Evolutionary conservation across 2,888 invertebrate genomes (phyloP), one percentile per base, ranked within the genome.

Genomic region (Gasteruption jaculator): DNA sequence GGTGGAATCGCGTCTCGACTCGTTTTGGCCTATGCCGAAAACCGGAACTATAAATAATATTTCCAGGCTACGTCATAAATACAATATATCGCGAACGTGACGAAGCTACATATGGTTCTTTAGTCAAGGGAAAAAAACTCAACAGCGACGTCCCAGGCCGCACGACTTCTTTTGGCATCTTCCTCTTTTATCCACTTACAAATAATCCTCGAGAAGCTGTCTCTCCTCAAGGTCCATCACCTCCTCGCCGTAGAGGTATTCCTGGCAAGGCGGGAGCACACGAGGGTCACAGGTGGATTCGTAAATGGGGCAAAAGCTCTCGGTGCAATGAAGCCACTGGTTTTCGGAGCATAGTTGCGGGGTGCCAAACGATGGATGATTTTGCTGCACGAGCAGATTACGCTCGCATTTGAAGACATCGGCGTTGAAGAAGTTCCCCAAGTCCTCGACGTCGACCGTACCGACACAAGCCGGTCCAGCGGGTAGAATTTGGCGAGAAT

Each of bases 321-420:
- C 62, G 1, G 59, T 50, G 35, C 69, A 70, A 12, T 55, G 52
- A n/a, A 69, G 50, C 69, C 69, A 70, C 11, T 58, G 57, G 27
- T 58, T 42, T 43, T 68, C 67, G 19, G 55, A 54, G 33, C 69
- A 69, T n/a, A n/a, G n/a, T n/a, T n/a, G n/a, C n/a, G n/a, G n/a
- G n/a, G n/a, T n/a, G n/a, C n/a, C n/a, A n/a, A n/a, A 22, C 10
- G 25, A 22, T 3, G 18, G 27, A 4, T 37, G 14, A 20, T 27
- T 20, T 12, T 26, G 33, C 22, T 37, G 42, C 4, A 1, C 6
- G n/a, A 21, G 31, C 2, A 22, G 35, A 27, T 37, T 29, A 29
- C 38, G n/a, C n/a, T 29, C 25, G 8, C 3, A 15, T 15, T 11
- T 32, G 5, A 11, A n/a, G 5, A 15, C 16, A 12, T 2, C 21